Conservation (phyloP, 1,140 invertebrate genomes). For the Tetramorium alpestre region DNA sequence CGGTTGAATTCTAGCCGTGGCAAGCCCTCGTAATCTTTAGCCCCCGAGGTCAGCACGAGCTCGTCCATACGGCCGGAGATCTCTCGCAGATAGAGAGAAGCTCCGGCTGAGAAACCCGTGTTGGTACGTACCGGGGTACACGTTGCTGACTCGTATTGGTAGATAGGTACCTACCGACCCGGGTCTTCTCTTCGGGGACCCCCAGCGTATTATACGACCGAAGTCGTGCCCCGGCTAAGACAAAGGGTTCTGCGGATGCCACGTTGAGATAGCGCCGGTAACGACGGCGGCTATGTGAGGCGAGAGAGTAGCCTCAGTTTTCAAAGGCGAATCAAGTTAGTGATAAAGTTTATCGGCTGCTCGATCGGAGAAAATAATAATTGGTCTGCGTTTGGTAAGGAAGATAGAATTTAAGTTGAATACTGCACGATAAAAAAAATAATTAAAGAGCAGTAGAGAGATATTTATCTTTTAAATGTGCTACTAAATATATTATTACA, state of each 20-base stretch:
- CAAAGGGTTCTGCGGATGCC: conserved; percentile 64
- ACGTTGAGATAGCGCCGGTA: conserved; percentile 58
- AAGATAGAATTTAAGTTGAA: neutral
- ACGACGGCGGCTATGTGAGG: conserved; percentile 15
- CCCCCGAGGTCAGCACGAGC: conserved; percentile 82
- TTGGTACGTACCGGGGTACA: conserved; percentile 62
- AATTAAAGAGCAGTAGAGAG: neutral
- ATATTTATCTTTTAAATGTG: neutral
- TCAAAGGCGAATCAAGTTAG: neutral
- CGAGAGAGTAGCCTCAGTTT: conserved; percentile 22
- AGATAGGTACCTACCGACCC: conserved; percentile 54
- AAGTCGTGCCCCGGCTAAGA: conserved; percentile 70
- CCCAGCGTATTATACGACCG: conserved; percentile 67
- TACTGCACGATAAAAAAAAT: neutral
- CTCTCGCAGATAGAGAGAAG: conserved; percentile 76
- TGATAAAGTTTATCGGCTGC: neutral
- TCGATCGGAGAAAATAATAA: neutral
- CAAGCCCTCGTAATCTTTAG: conserved; percentile 82
- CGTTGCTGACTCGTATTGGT: conserved; percentile 65
- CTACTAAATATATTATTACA: neutral
- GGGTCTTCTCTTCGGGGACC: conserved; percentile 46
- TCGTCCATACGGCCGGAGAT: conserved; percentile 71
- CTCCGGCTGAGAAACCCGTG: conserved; percentile 74
- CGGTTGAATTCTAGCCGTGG: conserved; percentile 78
- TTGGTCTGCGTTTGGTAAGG: neutral